Percentiles rank a stretch among this genome's conserved stretches.
phyloP scores from a whole-genome alignment of 2,113 vertebrate genomes.

The Papio anubis region DNA sequence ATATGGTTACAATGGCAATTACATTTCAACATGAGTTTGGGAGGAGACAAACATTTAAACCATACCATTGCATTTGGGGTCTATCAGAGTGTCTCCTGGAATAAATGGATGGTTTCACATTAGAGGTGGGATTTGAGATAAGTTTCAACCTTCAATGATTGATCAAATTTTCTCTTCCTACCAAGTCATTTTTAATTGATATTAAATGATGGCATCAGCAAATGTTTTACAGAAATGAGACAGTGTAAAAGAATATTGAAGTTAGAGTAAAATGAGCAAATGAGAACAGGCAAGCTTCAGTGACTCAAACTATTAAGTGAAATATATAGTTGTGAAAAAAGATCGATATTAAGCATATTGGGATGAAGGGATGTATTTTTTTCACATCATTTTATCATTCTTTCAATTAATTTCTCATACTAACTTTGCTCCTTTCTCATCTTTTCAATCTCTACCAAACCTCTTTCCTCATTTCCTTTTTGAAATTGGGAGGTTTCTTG shows the following conservation, averaged over 20 bases:
- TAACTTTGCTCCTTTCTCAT: background rate
- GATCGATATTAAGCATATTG: background rate
- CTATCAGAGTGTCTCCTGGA: background rate
- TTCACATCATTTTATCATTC: background rate
- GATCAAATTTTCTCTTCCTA: background rate
- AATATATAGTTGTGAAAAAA: background rate
- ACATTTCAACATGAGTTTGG: background rate
- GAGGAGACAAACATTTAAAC: background rate
- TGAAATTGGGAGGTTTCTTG: background rate
- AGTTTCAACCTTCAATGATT: background rate
- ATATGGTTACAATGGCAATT: background rate
- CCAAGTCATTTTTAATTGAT: background rate
- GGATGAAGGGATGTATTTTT: background rate
- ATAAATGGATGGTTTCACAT: background rate
- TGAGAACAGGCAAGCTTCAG: background rate
- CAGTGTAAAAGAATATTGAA: background rate
- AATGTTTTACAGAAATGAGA: background rate
- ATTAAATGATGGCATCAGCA: background rate
- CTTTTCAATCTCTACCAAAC: background rate
- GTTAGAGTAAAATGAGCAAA: background rate
- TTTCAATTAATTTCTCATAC: background rate
- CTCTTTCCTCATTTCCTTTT: background rate
- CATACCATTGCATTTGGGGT: background rate
- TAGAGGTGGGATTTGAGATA: background rate
- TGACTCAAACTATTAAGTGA: background rate